Percentiles rank a stretch among this genome's conserved stretches.
Conservation (phyloP, 2,888 invertebrate genomes). For the Dioctria rufipes region DNA sequence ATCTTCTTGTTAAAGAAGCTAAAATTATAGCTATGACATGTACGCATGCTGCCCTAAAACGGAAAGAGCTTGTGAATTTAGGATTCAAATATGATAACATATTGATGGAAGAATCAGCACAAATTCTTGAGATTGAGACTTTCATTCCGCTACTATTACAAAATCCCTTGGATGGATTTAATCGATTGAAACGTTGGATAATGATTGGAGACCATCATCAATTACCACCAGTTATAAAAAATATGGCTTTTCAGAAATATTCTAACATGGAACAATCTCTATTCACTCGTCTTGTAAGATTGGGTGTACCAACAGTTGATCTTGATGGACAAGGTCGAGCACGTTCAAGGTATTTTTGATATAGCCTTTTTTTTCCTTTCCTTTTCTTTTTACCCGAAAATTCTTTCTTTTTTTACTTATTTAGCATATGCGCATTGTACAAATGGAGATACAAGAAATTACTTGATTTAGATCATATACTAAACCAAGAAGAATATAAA, state of each 20-base stretch:
- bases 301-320: slow-evolving; percentile 98
- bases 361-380: not conserved
- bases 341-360: slow-evolving; percentile 73
- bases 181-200: slow-evolving; percentile 97
- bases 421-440: slow-evolving; percentile 91
- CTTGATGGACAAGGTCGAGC: slow-evolving; percentile 98
- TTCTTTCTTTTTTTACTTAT: slow-evolving; percentile 57
- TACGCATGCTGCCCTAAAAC: slow-evolving; percentile 97
- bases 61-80: slow-evolving; percentile 95
- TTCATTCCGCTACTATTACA: slow-evolving; percentile 99
- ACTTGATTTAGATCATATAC: slow-evolving; percentile 94
- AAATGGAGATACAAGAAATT: slow-evolving; percentile 97
- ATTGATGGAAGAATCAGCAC: slow-evolving; percentile 99
- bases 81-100: slow-evolving; percentile 99
- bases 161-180: slow-evolving; percentile 96
- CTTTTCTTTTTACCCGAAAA: no score
- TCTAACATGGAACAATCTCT: slow-evolving; percentile 99
- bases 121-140: slow-evolving; percentile 99
- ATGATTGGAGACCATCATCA: slow-evolving; percentile 99
- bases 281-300: slow-evolving; percentile 94
- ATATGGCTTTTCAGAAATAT: slow-evolving; percentile 99
- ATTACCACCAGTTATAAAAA: slow-evolving; percentile 98
- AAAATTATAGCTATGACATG: slow-evolving; percentile 99
- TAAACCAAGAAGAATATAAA: slow-evolving; percentile 86
- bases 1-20: slow-evolving; percentile 97